Conservation (phyloP, 53 echinoderm and acorn worm species). For the Stichopus horrens region DNA sequence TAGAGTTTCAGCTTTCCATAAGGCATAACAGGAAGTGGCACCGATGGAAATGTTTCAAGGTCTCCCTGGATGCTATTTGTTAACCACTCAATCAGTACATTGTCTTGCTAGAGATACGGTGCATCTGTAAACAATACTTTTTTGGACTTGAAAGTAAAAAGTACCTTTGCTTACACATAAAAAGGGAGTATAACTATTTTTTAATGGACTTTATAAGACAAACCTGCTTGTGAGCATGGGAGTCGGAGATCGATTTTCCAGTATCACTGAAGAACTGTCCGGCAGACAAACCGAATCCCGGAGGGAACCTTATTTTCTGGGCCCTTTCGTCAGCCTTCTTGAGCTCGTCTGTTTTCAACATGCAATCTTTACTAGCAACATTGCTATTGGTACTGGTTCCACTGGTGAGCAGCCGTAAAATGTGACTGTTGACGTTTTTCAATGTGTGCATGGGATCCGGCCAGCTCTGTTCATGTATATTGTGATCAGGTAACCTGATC, state of each 20-base stretch:
- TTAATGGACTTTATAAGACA: no score
- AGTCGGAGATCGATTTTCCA: not conserved
- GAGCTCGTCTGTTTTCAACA: not conserved
- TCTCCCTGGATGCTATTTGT: no score
- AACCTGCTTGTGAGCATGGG: not conserved
- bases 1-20: no score
- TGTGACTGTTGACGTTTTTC: not conserved
- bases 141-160: no score
- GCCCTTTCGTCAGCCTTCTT: not conserved
- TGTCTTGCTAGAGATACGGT: no score
- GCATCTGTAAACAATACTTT: no score
- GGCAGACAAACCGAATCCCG: not conserved
- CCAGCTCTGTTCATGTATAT: not conserved
- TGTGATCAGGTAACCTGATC: not conserved
- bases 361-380: not conserved
- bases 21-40: no score
- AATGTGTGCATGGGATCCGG: conserved; percentile 12
- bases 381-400: not conserved
- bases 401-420: not conserved
- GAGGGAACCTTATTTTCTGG: not conserved
- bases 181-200: no score
- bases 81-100: no score
- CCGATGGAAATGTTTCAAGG: no score
- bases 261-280: not conserved
- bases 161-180: no score